Conservation (phyloP, 2,113 vertebrate species). For the Thomomys bottae region DNA sequence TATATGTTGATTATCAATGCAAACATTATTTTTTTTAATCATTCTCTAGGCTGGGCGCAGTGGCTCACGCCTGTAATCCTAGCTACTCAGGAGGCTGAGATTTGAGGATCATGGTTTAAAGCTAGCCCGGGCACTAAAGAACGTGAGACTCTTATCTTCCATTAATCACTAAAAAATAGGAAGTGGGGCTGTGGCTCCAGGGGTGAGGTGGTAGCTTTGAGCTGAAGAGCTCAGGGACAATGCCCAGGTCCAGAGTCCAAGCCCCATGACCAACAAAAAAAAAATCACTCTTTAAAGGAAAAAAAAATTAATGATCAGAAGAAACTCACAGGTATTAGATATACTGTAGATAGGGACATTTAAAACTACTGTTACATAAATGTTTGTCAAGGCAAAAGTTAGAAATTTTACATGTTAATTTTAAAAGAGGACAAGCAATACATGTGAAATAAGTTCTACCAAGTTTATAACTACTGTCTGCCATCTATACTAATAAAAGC, state of each 20-base stretch:
- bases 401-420: conserved; percentile 56
- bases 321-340: neutral
- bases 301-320: conserved; percentile 48
- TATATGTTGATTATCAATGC: conserved; percentile 52
- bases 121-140: no score
- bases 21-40: conserved; percentile 36
- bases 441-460: conserved; percentile 49
- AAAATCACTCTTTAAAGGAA: neutral
- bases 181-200: no score
- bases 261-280: no score
- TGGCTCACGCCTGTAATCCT: no score
- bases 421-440: conserved; percentile 59
- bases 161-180: no score
- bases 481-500: conserved; percentile 34
- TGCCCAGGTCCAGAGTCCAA: no score
- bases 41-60: no score
- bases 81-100: no score
- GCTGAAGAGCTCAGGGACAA: no score
- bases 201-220: no score
- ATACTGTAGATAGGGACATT: conserved; percentile 1
- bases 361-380: conserved; percentile 57
- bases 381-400: conserved; percentile 53
- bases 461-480: conserved; percentile 67
- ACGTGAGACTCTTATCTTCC: no score
- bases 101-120: no score